Percentiles rank a stretch among this genome's conserved stretches.
phyloP scores from a whole-genome alignment of 92 coral and sea anemone species.

The Montipora capitata region DNA sequence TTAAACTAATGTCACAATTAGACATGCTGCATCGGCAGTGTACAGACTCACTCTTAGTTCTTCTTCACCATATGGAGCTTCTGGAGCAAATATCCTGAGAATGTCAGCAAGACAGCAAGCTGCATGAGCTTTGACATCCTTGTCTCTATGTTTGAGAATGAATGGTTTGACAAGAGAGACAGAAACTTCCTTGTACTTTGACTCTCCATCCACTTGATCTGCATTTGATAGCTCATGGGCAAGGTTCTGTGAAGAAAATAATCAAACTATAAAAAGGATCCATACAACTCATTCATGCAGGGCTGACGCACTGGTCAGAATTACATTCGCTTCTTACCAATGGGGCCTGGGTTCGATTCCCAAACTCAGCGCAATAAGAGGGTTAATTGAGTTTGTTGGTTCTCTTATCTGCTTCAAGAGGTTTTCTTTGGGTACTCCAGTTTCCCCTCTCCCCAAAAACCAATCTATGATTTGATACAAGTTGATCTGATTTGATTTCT shows the following conservation, averaged over 20 bases:
- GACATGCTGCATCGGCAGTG: neutral
- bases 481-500: too few species aligned
- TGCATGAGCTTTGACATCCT: conserved; percentile 88
- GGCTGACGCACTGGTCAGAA: too few species aligned
- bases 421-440: too few species aligned
- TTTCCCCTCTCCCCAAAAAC: too few species aligned
- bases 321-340: too few species aligned
- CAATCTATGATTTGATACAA: too few species aligned
- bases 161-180: conserved; percentile 81
- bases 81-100: conserved; percentile 93
- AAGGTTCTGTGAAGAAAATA: conserved; percentile 64
- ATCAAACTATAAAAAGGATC: too few species aligned
- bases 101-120: conserved; percentile 92
- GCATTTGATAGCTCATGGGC: conserved; percentile 82
- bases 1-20: neutral
- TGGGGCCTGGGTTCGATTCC: too few species aligned
- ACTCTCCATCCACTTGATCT: conserved; percentile 80
- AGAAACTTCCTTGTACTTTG: conserved; percentile 63
- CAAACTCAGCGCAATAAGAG: too few species aligned
- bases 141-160: conserved; percentile 90
- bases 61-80: conserved; percentile 84
- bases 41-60: conserved; percentile 68
- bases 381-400: too few species aligned
- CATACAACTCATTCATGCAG: too few species aligned
- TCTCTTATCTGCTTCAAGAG: too few species aligned